These are phyloP conservation scores for Halcyon senegalensis DNA, from an alignment of 2,113 vertebrate species.

Conservation along the genomic window DNA sequence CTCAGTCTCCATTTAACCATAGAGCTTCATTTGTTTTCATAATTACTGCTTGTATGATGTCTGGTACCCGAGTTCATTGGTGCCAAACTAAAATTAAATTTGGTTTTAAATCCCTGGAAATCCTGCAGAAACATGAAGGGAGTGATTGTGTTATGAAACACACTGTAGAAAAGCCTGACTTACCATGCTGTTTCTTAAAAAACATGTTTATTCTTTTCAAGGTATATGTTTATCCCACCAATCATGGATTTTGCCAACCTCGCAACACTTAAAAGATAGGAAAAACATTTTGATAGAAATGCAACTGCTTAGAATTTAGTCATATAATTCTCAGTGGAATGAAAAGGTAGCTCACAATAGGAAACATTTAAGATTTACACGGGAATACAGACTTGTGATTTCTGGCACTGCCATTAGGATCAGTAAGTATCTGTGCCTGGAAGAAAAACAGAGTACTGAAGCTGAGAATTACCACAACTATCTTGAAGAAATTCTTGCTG, in stretches of 20 bases:
- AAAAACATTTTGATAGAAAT: not conserved
- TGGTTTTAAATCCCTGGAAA: conserved; percentile 48
- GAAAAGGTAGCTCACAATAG: not conserved
- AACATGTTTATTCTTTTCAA: conserved; percentile 17
- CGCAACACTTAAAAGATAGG: not conserved
- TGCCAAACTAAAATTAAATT: conserved; percentile 65
- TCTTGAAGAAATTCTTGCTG: not conserved
- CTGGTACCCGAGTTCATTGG: not conserved
- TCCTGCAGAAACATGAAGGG: conserved; percentile 29
- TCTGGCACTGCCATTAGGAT: not conserved
- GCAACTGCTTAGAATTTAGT: not conserved
- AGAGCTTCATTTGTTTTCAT: conserved; percentile 60
- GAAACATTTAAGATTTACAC: not conserved
- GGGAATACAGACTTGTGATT: not conserved
- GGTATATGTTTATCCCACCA: not conserved
- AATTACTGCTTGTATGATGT: conserved; percentile 20
- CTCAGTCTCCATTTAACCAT: conserved; percentile 22
- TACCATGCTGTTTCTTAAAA: not conserved
- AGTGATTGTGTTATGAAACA: not conserved
- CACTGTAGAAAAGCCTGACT: not conserved
- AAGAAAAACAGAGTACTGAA: not conserved
- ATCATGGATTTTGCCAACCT: not conserved
- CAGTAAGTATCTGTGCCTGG: not conserved
- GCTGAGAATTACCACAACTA: not conserved
- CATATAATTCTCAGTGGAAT: not conserved